These are phyloP conservation scores for Yoshiicerus persimilis DNA, from an alignment of 1,140 invertebrate genomes.

Conservation along the genomic window DNA sequence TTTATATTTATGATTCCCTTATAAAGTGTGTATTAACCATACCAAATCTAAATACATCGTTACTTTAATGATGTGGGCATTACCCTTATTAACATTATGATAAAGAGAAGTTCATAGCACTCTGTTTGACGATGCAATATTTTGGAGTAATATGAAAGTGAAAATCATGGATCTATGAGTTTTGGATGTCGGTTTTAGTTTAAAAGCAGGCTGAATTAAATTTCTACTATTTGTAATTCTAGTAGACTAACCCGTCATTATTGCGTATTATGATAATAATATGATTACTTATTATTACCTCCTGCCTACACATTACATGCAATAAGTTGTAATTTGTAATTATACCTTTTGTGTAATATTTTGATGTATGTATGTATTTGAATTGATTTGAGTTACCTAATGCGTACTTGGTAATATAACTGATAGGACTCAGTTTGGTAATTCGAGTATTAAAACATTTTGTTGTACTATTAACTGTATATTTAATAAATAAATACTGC, in stretches of 20 bases:
- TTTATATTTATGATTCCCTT: too few species aligned
- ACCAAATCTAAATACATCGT: background rate
- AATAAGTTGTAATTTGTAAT: background rate
- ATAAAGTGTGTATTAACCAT: too few species aligned
- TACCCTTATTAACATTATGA: background rate
- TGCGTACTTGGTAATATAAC: background rate
- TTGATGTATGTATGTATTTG: background rate
- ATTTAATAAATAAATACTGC: constrained; percentile 1
- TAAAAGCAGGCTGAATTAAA: background rate
- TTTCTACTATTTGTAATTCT: background rate
- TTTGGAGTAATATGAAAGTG: background rate
- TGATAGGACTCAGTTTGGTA: background rate
- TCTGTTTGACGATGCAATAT: background rate
- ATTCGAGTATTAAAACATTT: constrained; percentile 5
- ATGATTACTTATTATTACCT: background rate
- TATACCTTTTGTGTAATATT: background rate
- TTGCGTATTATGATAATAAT: background rate
- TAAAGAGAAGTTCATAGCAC: background rate
- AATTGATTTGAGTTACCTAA: constrained; percentile 4
- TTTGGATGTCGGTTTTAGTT: background rate
- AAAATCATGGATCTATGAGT: background rate
- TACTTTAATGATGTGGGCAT: background rate
- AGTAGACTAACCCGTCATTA: background rate
- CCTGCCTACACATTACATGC: background rate
- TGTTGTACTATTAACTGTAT: constrained; percentile 14